Evolutionary conservation across 35 echinoderm and acorn worm genomes (phyloP), one percentile per base, ranked within the genome.

Genomic region (Apostichopus californicus): DNA sequence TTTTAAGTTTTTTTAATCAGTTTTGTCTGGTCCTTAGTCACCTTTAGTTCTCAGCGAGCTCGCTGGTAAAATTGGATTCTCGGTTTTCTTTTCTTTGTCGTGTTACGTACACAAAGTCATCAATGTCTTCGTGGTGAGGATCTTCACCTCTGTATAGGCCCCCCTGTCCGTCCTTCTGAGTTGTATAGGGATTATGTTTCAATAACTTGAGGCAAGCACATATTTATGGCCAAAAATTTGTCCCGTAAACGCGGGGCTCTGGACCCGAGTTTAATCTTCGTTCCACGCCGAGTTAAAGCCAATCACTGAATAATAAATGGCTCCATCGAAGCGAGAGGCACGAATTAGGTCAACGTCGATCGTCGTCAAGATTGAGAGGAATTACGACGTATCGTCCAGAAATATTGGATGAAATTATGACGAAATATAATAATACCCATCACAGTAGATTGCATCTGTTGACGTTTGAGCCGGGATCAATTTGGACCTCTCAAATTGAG

Each of bases 401-500:
- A 68, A 68, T 1, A 68, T 68, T 17, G 64, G 13, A 18, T 17
- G 64, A 68, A 68, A 46, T 46, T 34, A 46, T 46, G 34, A 46
- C 34, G 34, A 46, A 46, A 46, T 46, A 46, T 46, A 17, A 68
- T 68, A 68, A 68, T 68, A 68, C 5, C 64, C 8, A 68, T 68
- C 64, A 68, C 11, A 18, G 5, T 68, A 18, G 64, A 14, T 68
- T 17, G 64, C 64, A 68, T 68, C 64, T 68, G 64, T 68, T 68
- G 18, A 68, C 11, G 64, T 68, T 68, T 68, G 11, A 9, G 5
- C 18, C 3, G 64, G 64, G 64, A 68, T 68, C 18, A 68, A 68
- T 68, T 68, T 68, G 64, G 64, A 68, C 64, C 64, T 68, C 34
- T 68, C 64, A 68, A 68, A 68, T 68, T 68, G 64, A 68, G 64